phyloP scores from a whole-genome alignment of 2,797 vertebrate species.

The Cephalopachus bancanus region DNA sequence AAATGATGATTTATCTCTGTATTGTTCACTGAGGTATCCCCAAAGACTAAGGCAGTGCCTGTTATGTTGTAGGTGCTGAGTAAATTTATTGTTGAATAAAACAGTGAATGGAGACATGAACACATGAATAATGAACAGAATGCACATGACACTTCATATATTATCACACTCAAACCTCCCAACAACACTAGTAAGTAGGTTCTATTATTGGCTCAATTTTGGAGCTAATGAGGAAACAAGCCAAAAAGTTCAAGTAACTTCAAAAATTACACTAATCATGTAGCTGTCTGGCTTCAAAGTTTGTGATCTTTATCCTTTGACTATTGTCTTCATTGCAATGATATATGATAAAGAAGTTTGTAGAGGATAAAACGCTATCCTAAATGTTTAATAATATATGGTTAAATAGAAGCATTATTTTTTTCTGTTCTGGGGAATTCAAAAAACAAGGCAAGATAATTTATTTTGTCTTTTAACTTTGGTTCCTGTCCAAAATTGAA shows the following conservation, averaged over 20 bases:
- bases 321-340: background rate
- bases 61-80: background rate
- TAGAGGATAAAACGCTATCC: background rate
- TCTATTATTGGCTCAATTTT: background rate
- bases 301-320: background rate
- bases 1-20: background rate
- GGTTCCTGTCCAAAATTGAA: background rate
- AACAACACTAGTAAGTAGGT: background rate
- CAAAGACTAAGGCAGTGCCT: background rate
- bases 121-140: background rate
- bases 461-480: slow-evolving; percentile 49
- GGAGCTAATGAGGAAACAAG: background rate
- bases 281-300: background rate
- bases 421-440: background rate
- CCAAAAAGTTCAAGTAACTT: background rate
- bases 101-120: background rate
- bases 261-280: background rate
- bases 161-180: background rate
- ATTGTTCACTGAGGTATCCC: background rate
- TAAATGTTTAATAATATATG: background rate
- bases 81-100: background rate
- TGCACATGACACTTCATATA: background rate
- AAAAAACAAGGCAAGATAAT: slow-evolving; percentile 30
- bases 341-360: background rate
- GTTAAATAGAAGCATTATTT: background rate